Percentiles rank a stretch among this genome's conserved stretches.
Conservation (phyloP, 2,113 vertebrate species). For the Stigmatopora nigra region DNA sequence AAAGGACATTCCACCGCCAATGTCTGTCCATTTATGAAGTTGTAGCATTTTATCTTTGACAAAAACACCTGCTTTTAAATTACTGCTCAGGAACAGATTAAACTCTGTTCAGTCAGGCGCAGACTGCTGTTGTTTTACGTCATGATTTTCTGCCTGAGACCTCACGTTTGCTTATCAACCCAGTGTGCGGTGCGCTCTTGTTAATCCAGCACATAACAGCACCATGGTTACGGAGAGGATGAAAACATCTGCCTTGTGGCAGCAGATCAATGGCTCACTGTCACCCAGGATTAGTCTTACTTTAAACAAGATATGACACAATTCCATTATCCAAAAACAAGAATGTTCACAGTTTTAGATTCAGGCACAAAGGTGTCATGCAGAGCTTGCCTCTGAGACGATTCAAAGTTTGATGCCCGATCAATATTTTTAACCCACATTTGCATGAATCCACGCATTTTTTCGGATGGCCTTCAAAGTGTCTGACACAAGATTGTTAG, state of each 20-base stretch:
- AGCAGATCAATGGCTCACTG: conserved; percentile 66
- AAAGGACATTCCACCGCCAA: neutral
- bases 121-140: conserved; percentile 25
- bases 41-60: neutral
- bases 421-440: conserved; percentile 14
- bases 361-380: conserved; percentile 20
- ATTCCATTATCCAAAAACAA: conserved; percentile 67
- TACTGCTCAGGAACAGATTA: conserved; percentile 2
- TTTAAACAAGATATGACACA: conserved; percentile 69
- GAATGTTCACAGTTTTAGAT: conserved; percentile 28
- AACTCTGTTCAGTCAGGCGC: conserved; percentile 11
- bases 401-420: conserved; percentile 17
- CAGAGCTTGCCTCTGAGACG: conserved; percentile 4
- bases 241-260: conserved; percentile 62
- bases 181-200: conserved; percentile 34
- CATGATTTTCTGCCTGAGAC: conserved; percentile 15
- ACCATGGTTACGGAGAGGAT: conserved; percentile 57
- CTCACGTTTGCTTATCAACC: conserved; percentile 46
- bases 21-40: conserved; percentile 1
- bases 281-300: conserved; percentile 61
- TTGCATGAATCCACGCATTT: conserved; percentile 11
- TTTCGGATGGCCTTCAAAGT: conserved; percentile 5
- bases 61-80: conserved; percentile 12
- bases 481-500: neutral
- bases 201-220: conserved; percentile 62